Percentiles rank a stretch among this genome's conserved stretches.
Conservation (phyloP, 1,140 invertebrate species). For the Drosophila persimilis region DNA sequence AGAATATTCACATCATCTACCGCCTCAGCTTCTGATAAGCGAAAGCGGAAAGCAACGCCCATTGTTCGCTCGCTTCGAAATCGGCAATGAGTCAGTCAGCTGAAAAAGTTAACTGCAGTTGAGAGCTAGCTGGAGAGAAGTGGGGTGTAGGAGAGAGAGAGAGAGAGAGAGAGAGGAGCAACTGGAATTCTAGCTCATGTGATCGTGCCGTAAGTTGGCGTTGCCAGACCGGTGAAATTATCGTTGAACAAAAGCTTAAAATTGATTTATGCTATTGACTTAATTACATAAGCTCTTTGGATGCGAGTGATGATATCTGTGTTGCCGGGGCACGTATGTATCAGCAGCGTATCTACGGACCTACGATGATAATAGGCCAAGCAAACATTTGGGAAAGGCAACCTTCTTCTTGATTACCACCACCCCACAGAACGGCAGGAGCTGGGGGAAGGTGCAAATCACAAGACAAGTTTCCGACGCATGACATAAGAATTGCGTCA, state of each 20-base stretch:
- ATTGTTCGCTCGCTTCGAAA: constrained; percentile 22
- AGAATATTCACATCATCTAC: background rate
- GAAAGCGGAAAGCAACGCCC: constrained; percentile 42
- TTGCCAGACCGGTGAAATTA: constrained; percentile 31
- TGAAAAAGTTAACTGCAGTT: constrained; percentile 36
- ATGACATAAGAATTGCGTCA: constrained; percentile 73
- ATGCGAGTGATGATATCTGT: constrained; percentile 33
- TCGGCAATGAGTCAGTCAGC: constrained; percentile 25
- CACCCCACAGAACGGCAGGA: background rate
- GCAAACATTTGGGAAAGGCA: constrained; percentile 47
- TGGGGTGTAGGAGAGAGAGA: too few relatives aligned
- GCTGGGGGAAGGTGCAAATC: constrained; percentile 40
- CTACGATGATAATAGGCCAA: constrained; percentile 42
- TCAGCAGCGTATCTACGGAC: constrained; percentile 25
- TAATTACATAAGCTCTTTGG: constrained; percentile 54
- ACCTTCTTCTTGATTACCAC: constrained; percentile 18
- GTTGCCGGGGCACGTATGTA: constrained; percentile 28
- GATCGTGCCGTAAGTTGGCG: constrained; percentile 22
- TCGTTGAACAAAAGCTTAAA: constrained; percentile 32
- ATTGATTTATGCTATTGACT: constrained; percentile 65
- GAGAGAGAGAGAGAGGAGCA: background rate
- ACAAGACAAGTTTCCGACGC: constrained; percentile 58
- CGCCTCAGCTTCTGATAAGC: constrained; percentile 45
- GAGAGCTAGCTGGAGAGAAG: constrained; percentile 10
- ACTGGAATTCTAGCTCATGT: constrained; percentile 41